Evolutionary conservation across 2,113 vertebrate genomes (phyloP), one percentile per base, ranked within the genome.

Genomic region (Anarrhichthys ocellatus): DNA sequence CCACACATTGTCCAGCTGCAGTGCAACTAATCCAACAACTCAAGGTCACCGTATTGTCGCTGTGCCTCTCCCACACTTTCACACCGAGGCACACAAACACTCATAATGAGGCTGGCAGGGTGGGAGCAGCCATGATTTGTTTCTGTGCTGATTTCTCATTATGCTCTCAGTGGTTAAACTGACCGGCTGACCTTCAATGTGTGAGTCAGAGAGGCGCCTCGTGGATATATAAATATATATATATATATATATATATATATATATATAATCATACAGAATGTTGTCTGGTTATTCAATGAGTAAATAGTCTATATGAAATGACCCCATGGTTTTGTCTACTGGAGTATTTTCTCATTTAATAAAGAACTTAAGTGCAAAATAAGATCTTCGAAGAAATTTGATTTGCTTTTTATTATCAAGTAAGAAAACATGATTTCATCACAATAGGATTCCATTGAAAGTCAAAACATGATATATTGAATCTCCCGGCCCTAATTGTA

Each of bases 71-170:
- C n/a, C 73, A 78, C 71, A 48, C 40, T 20, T 40, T 62, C 24
- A 78, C 56, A 32, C 54, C 63, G 24, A 76, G 15, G 44, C 24
- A 42, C 54, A 54, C n/a, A 61, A 68, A 83, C 64, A 81, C 61
- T 38, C 32, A n/a, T 83, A 74, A 82, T 80, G 75, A 86, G 63
- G 67, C 68, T 54, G 6, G 48, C 66, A 79, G 74, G 56, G 40
- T 70, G 68, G 58, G 61, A 84, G 79, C 76, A 64, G 68, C 27
- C 1, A 54, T 78, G 77, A 84, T 87, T 87, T 89, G 85, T 88
- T 83, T 87, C 67, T 48, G 62, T 76, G 82, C 64, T 85, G 86
- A 78, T 85, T 88, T 84, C 72, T 87, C 85, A 91, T 91, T 82
- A 84, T 82, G 54, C 62, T 76, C 38, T 76, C 58, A 34, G 75